These are phyloP conservation scores for Halictus quadricinctus DNA, from an alignment of 2,888 invertebrate species.

Conservation along the genomic window DNA sequence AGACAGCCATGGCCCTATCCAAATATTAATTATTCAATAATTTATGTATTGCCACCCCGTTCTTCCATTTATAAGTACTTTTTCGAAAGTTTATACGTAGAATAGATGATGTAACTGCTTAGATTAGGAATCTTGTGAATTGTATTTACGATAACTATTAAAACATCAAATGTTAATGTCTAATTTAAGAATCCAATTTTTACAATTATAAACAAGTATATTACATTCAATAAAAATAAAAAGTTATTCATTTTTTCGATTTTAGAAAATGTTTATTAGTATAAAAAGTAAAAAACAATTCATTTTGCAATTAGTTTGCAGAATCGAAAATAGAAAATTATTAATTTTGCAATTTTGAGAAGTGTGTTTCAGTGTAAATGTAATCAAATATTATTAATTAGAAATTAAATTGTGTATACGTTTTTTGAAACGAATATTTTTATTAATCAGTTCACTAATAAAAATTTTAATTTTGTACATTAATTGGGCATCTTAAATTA, in stretches of 20 bases:
- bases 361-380: no score
- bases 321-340: background rate
- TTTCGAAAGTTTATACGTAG: slow-evolving; percentile 31
- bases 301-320: background rate
- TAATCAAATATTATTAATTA: no score
- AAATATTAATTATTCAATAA: slow-evolving; percentile 24
- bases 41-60: slow-evolving; percentile 19
- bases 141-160: slow-evolving; percentile 40
- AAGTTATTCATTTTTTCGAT: background rate
- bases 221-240: background rate
- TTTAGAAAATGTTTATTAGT: background rate
- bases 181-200: slow-evolving; percentile 37
- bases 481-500: slow-evolving; percentile 27
- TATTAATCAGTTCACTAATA: background rate
- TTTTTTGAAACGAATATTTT: background rate
- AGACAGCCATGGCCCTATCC: slow-evolving; percentile 7
- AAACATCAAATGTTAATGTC: slow-evolving; percentile 11
- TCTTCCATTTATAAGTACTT: slow-evolving; percentile 52
- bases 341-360: no score
- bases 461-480: slow-evolving; percentile 8
- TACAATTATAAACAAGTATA: background rate
- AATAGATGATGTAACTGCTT: slow-evolving; percentile 4
- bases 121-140: slow-evolving; percentile 30
- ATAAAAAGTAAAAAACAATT: background rate
- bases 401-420: no score